Conservation (phyloP, 2,888 invertebrate genomes). For the Noctua janthina region DNA sequence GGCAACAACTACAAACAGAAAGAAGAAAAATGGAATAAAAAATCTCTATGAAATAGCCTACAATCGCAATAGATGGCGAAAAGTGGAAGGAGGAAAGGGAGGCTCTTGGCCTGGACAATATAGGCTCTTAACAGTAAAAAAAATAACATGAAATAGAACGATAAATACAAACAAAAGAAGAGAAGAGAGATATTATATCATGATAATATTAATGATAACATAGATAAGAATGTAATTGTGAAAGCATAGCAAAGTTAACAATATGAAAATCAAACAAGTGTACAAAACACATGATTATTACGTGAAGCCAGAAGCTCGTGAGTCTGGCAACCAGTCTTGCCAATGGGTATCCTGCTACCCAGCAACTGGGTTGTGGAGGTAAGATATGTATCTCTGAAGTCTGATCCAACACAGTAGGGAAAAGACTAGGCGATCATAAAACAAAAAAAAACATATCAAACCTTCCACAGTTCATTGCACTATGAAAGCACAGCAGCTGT, state of each 20-base stretch:
- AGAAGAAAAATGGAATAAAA: too few relatives aligned
- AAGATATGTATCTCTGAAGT: not conserved
- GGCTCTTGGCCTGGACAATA: too few relatives aligned
- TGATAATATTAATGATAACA: not conserved
- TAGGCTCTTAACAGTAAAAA: too few relatives aligned
- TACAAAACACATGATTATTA: not conserved
- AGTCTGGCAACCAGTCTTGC: not conserved
- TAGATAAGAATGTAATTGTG: not conserved
- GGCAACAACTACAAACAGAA: not conserved
- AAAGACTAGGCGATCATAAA: not conserved
- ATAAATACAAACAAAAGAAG: too few relatives aligned
- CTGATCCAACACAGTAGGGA: not conserved
- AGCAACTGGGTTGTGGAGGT: not conserved
- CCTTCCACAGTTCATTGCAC: conserved; percentile 7
- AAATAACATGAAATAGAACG: too few relatives aligned
- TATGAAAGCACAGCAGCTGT: conserved; percentile 3
- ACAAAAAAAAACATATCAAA: not conserved
- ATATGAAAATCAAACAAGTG: not conserved
- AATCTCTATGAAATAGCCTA: not conserved
- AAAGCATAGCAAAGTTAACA: not conserved
- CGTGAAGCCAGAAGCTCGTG: not conserved
- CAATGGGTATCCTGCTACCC: not conserved
- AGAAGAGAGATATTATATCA: not conserved
- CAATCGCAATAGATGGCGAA: too few relatives aligned
- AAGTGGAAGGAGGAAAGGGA: too few relatives aligned